Evolutionary conservation across 92 coral and sea anemone species (phyloP), one percentile per base, ranked within the genome.

Genomic region (Umimayanthus chanpuru): DNA sequence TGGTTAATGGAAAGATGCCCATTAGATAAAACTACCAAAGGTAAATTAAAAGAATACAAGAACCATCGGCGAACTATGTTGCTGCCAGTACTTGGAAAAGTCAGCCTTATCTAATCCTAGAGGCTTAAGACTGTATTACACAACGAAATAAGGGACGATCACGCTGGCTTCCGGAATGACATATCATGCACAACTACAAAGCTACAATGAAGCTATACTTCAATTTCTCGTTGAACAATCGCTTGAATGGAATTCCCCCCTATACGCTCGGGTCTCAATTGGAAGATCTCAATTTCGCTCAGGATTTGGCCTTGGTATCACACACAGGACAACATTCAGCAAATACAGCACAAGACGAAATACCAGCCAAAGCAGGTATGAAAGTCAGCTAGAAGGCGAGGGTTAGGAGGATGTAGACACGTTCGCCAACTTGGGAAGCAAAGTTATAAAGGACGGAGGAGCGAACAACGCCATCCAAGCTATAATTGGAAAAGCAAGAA

Each of bases 381-480:
- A 2, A 4, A 20, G 23, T 82, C 43, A 82, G 77, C n/a, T 79
- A 29, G 85, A 65, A 16, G 81, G 26, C 21, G 55, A 79, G 29
- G 44, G 0, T 12, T 25, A 79, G 15, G 85, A 78, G 47, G 77
- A 47, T 0, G 90, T 78, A 3, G 11, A 16, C 8, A 1, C 49
- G 16, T 87, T 79, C 43, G 40, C 77, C 23, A 40, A 79, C 38
- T 49, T 88, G 10, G 86, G 86, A 12, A 78, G 76, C 23, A 29
- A 64, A 5, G 11, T 2, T 14, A 20, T 47, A 38, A 58, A 41
- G 1, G 67, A 38, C 73, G 86, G 86, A 47, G 86, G 86, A 18
- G 41, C 61, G 0, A 79, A 67, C 30, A 71, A 79, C 10, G 75
- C 79, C 18, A 43, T 87, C 2, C 49, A 53, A 9, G 40, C 80